These are phyloP conservation scores for Pelosia muscerda DNA, from an alignment of 2,888 invertebrate genomes.

Conservation along the genomic window DNA sequence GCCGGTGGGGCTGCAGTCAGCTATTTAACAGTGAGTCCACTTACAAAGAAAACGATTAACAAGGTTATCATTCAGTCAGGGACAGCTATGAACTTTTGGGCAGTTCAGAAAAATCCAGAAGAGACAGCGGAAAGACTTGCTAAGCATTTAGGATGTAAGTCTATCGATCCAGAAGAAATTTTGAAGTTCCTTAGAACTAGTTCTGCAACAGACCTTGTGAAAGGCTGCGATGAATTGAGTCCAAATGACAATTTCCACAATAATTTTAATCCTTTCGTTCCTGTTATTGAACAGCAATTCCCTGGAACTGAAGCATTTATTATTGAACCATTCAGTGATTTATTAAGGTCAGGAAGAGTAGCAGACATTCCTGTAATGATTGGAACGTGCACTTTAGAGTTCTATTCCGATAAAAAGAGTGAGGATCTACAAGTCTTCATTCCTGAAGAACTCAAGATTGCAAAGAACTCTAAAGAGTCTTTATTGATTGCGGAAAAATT, in stretches of 20 bases:
- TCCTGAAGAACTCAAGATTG: conserved; percentile 68
- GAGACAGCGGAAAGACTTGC: conserved; percentile 70
- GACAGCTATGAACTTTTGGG: conserved; percentile 61
- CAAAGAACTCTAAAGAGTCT: conserved; percentile 65
- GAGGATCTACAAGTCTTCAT: conserved; percentile 73
- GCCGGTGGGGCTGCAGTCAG: conserved; percentile 53
- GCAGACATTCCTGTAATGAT: conserved; percentile 77
- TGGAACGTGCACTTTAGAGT: conserved; percentile 70
- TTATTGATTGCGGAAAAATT: conserved; percentile 67
- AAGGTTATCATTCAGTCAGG: conserved; percentile 80
- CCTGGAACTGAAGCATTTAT: conserved; percentile 71
- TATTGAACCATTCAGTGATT: conserved; percentile 70
- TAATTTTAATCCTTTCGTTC: conserved; percentile 49
- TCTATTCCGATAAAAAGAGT: conserved; percentile 53
- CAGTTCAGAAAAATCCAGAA: conserved; percentile 67
- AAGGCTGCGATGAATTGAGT: neutral
- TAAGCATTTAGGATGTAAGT: conserved; percentile 69
- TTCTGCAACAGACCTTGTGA: conserved; percentile 70
- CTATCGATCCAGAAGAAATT: conserved; percentile 69
- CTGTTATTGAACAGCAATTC: conserved; percentile 78
- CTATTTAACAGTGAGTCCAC: conserved; percentile 72
- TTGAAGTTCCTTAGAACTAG: conserved; percentile 72
- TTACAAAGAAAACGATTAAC: conserved; percentile 70
- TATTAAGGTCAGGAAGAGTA: conserved; percentile 73
- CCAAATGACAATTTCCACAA: conserved; percentile 1